Evolutionary conservation across 2,797 vertebrate species (phyloP).

Genomic region (Pelodytes ibericus): DNA sequence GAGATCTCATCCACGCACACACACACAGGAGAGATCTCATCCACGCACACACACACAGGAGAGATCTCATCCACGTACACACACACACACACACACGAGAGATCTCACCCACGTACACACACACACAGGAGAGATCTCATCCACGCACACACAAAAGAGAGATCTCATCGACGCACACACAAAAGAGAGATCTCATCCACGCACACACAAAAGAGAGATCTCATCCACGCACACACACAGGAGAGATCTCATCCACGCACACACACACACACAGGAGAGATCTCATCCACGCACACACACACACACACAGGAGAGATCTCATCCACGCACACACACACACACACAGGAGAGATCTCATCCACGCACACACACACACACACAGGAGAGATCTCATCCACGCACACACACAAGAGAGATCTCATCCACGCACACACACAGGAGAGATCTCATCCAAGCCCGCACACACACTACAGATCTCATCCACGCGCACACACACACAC

Average conservation of each 20-base stretch:
- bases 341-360: not conserved
- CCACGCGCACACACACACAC: too few relatives aligned
- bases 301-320: not conserved
- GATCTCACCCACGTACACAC: not conserved
- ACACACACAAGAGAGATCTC: not conserved
- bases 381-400: not conserved
- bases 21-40: not conserved
- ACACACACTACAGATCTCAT: not conserved
- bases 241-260: not conserved
- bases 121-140: not conserved
- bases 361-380: constrained; percentile 19
- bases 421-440: not conserved
- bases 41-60: constrained; percentile 6
- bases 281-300: not conserved
- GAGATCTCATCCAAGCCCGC: not conserved
- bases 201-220: not conserved
- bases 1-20: constrained; percentile 37
- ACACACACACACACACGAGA: not conserved
- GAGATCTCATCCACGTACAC: not conserved
- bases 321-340: not conserved
- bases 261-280: not conserved
- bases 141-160: not conserved
- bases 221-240: not conserved
- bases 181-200: not conserved
- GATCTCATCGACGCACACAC: too few relatives aligned